Percentiles rank a stretch among this genome's conserved stretches.
These are phyloP conservation scores for Tautogolabrus adspersus DNA, from an alignment of 2,113 vertebrate genomes.

Conservation along the genomic window DNA sequence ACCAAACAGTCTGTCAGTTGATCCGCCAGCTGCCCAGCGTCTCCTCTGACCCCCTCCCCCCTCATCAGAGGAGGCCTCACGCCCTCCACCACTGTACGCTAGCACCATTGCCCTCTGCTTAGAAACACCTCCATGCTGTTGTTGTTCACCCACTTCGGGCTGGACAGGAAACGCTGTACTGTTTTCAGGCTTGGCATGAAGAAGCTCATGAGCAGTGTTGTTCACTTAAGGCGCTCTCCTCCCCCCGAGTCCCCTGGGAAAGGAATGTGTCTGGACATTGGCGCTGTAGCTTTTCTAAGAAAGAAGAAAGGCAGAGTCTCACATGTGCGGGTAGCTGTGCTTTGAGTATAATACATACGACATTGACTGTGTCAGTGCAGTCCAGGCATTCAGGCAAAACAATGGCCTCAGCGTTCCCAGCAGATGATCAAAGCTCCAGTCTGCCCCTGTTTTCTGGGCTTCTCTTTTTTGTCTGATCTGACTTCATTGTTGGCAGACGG, in stretches of 20 bases:
- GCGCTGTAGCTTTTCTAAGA: constrained; percentile 42
- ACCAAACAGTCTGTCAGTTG: constrained; percentile 53
- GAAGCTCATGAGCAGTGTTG: constrained; percentile 48
- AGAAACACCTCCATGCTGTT: constrained; percentile 55
- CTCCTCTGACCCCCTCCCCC: neutral
- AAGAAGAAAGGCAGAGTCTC: constrained; percentile 42
- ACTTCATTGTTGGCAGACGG: constrained; percentile 48
- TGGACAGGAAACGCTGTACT: constrained; percentile 65
- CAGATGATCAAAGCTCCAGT: constrained; percentile 66
- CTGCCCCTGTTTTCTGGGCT: constrained; percentile 45
- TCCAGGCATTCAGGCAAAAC: constrained; percentile 52
- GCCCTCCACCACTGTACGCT: constrained; percentile 12
- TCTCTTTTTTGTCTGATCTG: constrained; percentile 29
- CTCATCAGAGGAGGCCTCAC: constrained; percentile 3
- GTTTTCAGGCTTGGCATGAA: constrained; percentile 45
- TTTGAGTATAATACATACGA: constrained; percentile 41
- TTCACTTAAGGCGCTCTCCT: constrained; percentile 41
- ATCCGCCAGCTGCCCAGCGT: constrained; percentile 29
- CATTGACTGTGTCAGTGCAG: constrained; percentile 33
- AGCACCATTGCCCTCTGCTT: constrained; percentile 34
- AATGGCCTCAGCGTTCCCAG: constrained; percentile 62
- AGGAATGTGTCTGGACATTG: constrained; percentile 66
- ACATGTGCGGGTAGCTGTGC: constrained; percentile 29
- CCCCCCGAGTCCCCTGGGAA: constrained; percentile 47
- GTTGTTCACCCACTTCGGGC: constrained; percentile 35